Conservation (phyloP, 2,888 invertebrate genomes). For the Byasa hedistus region DNA sequence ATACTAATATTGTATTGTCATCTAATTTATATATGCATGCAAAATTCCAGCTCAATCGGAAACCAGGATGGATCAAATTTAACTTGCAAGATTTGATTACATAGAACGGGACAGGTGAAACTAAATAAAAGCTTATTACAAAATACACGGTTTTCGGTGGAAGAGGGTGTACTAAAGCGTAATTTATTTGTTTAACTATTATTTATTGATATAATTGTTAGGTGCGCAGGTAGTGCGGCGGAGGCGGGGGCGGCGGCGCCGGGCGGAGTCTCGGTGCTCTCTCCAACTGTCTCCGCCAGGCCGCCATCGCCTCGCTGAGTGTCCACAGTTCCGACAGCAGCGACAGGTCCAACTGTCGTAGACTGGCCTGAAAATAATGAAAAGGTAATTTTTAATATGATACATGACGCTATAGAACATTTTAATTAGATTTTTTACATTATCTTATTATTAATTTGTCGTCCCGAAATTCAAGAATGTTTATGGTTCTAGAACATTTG, state of each 20-base stretch:
- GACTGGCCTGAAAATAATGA: slow-evolving; percentile 85
- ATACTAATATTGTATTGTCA: too few relatives aligned
- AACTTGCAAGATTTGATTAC: too few relatives aligned
- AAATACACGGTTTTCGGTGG: slow-evolving; percentile 15
- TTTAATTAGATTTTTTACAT: neutral
- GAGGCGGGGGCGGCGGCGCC: slow-evolving; percentile 74
- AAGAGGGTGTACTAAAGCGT: slow-evolving; percentile 14
- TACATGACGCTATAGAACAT: neutral
- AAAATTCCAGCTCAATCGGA: too few relatives aligned
- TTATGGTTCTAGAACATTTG: too few relatives aligned
- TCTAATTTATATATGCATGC: too few relatives aligned
- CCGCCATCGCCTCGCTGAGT: slow-evolving; percentile 94
- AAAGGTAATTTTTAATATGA: neutral
- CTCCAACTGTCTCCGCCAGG: slow-evolving; percentile 83
- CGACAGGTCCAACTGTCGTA: slow-evolving; percentile 93
- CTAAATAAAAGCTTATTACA: too few relatives aligned
- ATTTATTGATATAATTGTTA: slow-evolving; percentile 36
- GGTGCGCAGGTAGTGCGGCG: slow-evolving; percentile 71
- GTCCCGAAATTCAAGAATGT: too few relatives aligned
- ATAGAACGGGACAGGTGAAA: too few relatives aligned
- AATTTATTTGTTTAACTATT: slow-evolving; percentile 7
- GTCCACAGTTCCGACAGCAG: slow-evolving; percentile 95
- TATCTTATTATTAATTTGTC: too few relatives aligned
- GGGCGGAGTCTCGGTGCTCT: slow-evolving; percentile 73
- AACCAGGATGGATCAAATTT: too few relatives aligned